Evolutionary conservation across 1,140 invertebrate genomes (phyloP), one percentile per base, ranked within the genome.

Genomic region (Zaprionus africanus): DNA sequence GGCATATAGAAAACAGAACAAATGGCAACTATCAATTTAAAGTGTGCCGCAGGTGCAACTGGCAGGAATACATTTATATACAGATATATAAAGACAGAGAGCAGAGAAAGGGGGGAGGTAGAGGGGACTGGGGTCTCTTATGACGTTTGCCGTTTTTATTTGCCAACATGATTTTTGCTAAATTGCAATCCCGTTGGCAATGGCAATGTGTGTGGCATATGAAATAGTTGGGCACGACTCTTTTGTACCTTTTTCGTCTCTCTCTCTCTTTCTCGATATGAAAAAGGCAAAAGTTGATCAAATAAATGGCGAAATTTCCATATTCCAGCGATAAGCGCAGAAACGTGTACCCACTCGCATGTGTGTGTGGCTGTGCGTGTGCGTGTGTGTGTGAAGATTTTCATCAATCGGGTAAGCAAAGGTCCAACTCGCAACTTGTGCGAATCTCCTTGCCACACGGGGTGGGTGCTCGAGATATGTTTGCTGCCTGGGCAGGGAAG

Each of bases 231-330:
- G 65, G 62, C 78, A 51, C 63, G 26, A 36, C 51, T 57, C 51
- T 57, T 65, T 64, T 74, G 84, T 82, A 88, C 85, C 86, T 90
- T 90, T 90, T 90, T 73, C 85, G 85, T 73, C 85, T 69, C 73
- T 63, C 11, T 19, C 24, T 69, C 73, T 63, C 11, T 19, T 19
- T 19, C 38, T 73, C 67, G 54, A 90, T 90, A 88, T 90, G 81
- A 79, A 78, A 88, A 87, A 88, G 75, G 76, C 71, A 90, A 90
- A 88, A 88, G 79, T 88, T 88, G 85, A 90, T 90, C 85, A 85
- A 88, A 90, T 85, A 90, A 90, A 90, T 90, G 82, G 64, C 79
- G 53, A 90, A 90, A 90, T 90, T 90, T 90, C 85, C 86, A 90
- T 90, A 90, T 90, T 90, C 73, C 60, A 64, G 38, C 85, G 76